Evolutionary conservation across 2,113 vertebrate genomes (phyloP), one percentile per base, ranked within the genome.

Genomic region (Psilopsiagon aymara): DNA sequence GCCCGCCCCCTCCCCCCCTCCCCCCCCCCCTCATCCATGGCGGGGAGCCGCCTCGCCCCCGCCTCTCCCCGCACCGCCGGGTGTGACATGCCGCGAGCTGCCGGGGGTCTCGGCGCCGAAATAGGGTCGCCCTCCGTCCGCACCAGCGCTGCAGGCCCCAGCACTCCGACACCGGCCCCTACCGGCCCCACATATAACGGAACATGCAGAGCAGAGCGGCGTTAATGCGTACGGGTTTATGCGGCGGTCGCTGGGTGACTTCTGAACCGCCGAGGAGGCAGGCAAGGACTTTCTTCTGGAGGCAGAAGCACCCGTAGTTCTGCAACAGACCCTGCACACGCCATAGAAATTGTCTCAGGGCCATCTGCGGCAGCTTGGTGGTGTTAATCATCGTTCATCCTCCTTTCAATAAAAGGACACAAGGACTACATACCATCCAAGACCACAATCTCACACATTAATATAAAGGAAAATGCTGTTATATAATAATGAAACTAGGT

Each of bases 181-280:
- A 8, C 25, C 31, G 21, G 7, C n/a, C 14, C 41, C 76, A 5
- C 15, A 1, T 21, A 10, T 11, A 35, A 33, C 21, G 53, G 29
- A 37, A 7, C 33, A 17, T 1, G 13, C 3, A 3, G 52, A 6
- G 2, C 2, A 2, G 20, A 12, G 12, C 10, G 11, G 28, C 25
- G 52, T 1, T 5, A 6, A 1, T 0, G 33, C 57, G 11, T 10
- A 2, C 6, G 1, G 15, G 49, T 41, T 29, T 6, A 10, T 6
- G 3, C 5, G 11, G 14, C 55, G 4, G 35, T 27, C 5, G 28
- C 0, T 1, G 17, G 25, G 31, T 0, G 4, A 24, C 49, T 2
- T 35, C 3, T 2, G 21, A 2, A 3, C 6, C 27, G 3, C 66
- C 2, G 57, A 9, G 27, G 7, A 4, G 43, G 64, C 41, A 6